Evolutionary conservation across 2,888 invertebrate genomes (phyloP).

Genomic region (Zeuzera pyrina): DNA sequence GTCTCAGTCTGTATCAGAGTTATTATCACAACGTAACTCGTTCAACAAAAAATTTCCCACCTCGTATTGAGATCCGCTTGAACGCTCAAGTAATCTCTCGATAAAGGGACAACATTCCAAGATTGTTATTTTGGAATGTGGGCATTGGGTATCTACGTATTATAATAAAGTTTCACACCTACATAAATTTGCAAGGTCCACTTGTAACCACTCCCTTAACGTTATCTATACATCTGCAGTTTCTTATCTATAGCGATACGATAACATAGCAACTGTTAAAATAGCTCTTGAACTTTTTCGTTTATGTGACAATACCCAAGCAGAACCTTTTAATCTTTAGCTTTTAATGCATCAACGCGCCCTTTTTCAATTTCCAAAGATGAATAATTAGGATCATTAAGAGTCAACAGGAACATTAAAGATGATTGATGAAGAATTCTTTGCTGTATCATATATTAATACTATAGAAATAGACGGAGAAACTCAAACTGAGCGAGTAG

Average conservation of each 20-base stretch:
- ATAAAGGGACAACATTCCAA: constrained; percentile 26
- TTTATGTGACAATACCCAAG: too few relatives aligned
- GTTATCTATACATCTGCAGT: constrained; percentile 11
- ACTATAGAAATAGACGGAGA: too few relatives aligned
- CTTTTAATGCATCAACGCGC: too few relatives aligned
- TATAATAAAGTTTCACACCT: constrained; percentile 21
- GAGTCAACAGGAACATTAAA: too few relatives aligned
- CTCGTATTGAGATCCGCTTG: constrained; percentile 20
- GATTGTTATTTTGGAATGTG: constrained; percentile 5
- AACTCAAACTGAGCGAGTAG: too few relatives aligned
- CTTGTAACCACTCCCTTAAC: constrained; percentile 22
- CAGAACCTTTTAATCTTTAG: too few relatives aligned
- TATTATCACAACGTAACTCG: background rate
- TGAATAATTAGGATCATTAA: too few relatives aligned
- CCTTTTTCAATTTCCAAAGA: too few relatives aligned
- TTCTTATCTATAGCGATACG: constrained; percentile 25
- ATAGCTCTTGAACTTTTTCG: too few relatives aligned
- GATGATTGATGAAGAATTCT: too few relatives aligned
- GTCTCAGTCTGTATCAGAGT: background rate
- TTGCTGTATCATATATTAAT: too few relatives aligned
- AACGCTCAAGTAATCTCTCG: constrained; percentile 15
- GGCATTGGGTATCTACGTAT: too few relatives aligned
- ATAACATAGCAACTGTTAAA: constrained; percentile 19
- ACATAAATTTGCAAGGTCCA: constrained; percentile 25
- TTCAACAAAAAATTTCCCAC: background rate